Conservation (phyloP, 2,113 vertebrate species). For the Corydoras sp. region DNA sequence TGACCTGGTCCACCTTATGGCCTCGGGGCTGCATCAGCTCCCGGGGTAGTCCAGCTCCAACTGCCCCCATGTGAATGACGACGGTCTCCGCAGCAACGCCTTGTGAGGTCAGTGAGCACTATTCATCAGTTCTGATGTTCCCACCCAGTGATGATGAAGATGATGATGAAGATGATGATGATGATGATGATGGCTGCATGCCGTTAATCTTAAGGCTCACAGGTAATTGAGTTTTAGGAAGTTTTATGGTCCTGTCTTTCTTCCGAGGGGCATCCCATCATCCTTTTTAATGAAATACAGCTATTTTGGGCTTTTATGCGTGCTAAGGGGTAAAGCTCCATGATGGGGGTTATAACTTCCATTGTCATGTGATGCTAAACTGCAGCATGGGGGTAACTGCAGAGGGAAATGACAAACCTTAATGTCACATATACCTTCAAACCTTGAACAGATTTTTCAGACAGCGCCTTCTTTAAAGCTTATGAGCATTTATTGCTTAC, state of each 20-base stretch:
- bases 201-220: slow-evolving; percentile 40
- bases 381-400: slow-evolving; percentile 1
- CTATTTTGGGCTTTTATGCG: slow-evolving; percentile 23
- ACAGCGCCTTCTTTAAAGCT: no score
- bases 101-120: no score
- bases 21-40: no score
- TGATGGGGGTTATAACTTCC: slow-evolving; percentile 44
- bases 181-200: slow-evolving; percentile 24
- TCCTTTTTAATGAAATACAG: slow-evolving; percentile 4
- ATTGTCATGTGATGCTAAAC: slow-evolving; percentile 11
- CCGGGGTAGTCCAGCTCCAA: slow-evolving; percentile 21
- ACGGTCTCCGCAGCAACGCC: slow-evolving; percentile 28
- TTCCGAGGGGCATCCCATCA: not conserved
- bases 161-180: slow-evolving; percentile 30
- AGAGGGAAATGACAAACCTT: not conserved
- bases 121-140: slow-evolving; percentile 45
- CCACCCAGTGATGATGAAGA: not conserved
- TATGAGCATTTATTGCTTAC: no score
- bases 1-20: no score
- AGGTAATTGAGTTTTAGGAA: slow-evolving; percentile 44
- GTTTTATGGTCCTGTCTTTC: slow-evolving; percentile 18
- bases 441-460: no score
- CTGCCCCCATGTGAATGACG: slow-evolving; percentile 45
- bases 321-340: slow-evolving; percentile 30
- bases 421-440: no score